These are phyloP conservation scores for Distichodus sexfasciatus DNA, from an alignment of 2,797 vertebrate genomes.

Conservation along the genomic window DNA sequence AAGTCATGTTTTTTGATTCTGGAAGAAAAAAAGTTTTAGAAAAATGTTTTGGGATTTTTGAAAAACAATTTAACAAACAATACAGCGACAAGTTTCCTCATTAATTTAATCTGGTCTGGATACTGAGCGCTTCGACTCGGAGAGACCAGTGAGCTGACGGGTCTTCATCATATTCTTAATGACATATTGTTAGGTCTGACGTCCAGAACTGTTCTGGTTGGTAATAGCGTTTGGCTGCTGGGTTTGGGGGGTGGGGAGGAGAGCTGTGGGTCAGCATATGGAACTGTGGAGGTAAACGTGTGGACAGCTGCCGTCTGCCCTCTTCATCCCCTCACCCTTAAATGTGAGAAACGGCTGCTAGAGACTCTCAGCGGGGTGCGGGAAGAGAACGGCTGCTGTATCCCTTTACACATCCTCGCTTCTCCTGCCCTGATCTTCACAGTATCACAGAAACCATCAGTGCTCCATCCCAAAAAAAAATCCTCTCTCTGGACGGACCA, in stretches of 20 bases:
- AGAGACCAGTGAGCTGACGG: neutral
- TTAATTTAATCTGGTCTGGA: neutral
- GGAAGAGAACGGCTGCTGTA: neutral
- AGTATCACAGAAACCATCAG: conserved; percentile 62
- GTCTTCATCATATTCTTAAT: neutral
- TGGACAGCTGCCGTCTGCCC: neutral
- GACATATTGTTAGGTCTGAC: too few relatives aligned
- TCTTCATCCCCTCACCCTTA: neutral
- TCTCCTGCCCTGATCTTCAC: conserved; percentile 55
- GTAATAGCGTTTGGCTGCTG: too few relatives aligned
- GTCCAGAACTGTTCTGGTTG: neutral
- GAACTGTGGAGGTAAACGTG: neutral
- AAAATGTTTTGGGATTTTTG: too few relatives aligned
- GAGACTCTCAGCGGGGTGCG: neutral
- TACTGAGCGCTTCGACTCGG: neutral
- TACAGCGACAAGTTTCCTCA: too few relatives aligned
- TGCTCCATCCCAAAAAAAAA: neutral
- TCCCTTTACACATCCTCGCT: neutral
- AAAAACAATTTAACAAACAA: too few relatives aligned
- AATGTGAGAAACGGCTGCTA: neutral
- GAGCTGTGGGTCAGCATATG: neutral
- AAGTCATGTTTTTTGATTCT: too few relatives aligned
- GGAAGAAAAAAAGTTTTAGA: too few relatives aligned
- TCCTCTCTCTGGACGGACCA: conserved; percentile 29
- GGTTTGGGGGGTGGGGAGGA: neutral